A percentile compares a stretch with the other conserved stretches of the same genome.
Conservation (phyloP, 2,888 invertebrate species). For the Cryptocephalus primarius region DNA sequence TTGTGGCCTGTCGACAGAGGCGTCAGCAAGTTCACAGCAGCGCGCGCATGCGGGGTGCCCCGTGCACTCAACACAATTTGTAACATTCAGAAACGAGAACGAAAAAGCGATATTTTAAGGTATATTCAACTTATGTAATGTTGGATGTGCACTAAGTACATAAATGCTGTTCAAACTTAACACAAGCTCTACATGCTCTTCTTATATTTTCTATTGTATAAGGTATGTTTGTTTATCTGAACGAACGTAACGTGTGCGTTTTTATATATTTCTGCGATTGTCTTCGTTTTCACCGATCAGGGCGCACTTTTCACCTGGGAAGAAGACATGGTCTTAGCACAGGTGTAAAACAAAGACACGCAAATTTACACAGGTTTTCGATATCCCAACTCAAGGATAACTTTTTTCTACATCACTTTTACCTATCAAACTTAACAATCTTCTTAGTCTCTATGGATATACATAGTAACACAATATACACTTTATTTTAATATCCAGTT, state of each 20-base stretch:
- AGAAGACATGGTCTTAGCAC: conserved; percentile 40
- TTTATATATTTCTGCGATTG: conserved; percentile 33
- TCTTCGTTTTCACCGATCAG: conserved; percentile 67
- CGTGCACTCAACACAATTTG: conserved; percentile 15
- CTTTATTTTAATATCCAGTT: no score
- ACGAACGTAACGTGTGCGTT: not conserved
- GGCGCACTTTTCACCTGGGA: conserved; percentile 73
- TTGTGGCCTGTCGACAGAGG: conserved; percentile 67
- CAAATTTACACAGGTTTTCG: conserved; percentile 4
- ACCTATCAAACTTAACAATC: no score
- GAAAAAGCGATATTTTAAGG: no score
- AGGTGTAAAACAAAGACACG: conserved; percentile 25
- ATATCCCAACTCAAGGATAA: no score
- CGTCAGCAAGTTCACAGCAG: not conserved
- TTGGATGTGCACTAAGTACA: conserved; percentile 15
- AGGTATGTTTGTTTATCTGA: no score
- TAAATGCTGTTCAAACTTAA: conserved; percentile 11
- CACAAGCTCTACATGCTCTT: conserved; percentile 14
- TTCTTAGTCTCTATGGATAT: no score
- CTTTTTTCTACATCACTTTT: no score
- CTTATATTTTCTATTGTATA: no score
- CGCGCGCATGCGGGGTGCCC: conserved; percentile 3
- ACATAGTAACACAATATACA: no score
- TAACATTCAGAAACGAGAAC: conserved; percentile 7
- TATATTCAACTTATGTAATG: conserved; percentile 4